These are phyloP conservation scores for Zaprionus ornatus DNA, from an alignment of 1,140 invertebrate genomes.

Conservation along the genomic window DNA sequence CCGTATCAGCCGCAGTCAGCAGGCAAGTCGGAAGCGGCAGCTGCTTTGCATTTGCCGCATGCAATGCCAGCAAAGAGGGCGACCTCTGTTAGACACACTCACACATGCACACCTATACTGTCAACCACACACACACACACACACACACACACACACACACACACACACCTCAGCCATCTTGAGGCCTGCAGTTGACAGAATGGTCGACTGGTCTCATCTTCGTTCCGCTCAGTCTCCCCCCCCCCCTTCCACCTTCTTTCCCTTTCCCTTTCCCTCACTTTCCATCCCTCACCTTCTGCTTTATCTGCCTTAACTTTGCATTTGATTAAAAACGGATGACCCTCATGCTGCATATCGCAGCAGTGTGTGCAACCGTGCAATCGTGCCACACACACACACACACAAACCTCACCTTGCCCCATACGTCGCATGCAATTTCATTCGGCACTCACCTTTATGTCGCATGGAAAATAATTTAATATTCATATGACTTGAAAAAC, in stretches of 20 bases:
- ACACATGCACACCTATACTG: slow-evolving; percentile 22
- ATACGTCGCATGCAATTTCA: neutral
- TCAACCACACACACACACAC: slow-evolving; percentile 27
- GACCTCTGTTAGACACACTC: slow-evolving; percentile 27
- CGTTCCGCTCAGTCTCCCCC: neutral
- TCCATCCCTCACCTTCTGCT: neutral
- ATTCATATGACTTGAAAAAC: slow-evolving; percentile 63
- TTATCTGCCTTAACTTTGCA: slow-evolving; percentile 53
- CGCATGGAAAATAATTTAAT: slow-evolving; percentile 58
- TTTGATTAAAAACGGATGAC: slow-evolving; percentile 73
- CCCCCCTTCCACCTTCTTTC: neutral
- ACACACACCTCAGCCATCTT: slow-evolving; percentile 62
- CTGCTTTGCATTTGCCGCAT: slow-evolving; percentile 61
- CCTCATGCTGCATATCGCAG: slow-evolving; percentile 50
- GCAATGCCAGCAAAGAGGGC: slow-evolving; percentile 19
- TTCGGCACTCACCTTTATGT: slow-evolving; percentile 29
- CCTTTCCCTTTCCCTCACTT: neutral
- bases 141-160: slow-evolving; percentile 18
- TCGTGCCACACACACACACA: neutral
- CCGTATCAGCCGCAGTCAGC: slow-evolving; percentile 66
- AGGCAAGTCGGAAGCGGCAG: slow-evolving; percentile 37
- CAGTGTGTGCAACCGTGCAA: slow-evolving; percentile 5
- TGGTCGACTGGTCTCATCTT: slow-evolving; percentile 17
- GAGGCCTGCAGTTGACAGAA: slow-evolving; percentile 63
- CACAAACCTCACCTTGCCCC: neutral